Evolutionary conservation across 1,140 invertebrate species (phyloP), one percentile per base, ranked within the genome.

Genomic region (Phortica variegata): DNA sequence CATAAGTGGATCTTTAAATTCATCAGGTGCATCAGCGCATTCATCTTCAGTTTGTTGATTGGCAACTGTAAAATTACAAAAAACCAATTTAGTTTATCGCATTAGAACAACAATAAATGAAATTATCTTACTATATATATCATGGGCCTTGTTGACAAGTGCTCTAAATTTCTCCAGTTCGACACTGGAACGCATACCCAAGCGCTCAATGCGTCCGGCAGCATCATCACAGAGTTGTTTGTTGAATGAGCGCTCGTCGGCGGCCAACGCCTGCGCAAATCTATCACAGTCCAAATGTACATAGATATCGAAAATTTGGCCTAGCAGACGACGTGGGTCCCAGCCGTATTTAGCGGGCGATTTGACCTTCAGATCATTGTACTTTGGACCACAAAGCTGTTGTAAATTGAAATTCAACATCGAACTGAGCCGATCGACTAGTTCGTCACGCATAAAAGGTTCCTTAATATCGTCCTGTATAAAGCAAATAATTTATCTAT

Each of bases 341-440:
- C 95, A 99, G 2, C 92, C 91, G 75, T 97, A 98, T 72, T 95
- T 95, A 47, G 93, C 89, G 2, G 93, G 91, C 60, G 91, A 90
- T 40, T 87, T 85, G n/a, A 98, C 95, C 82, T 97, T 98, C 21
- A 99, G 81, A 79, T 97, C 94, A 75, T 94, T 95, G 79, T 94
- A 98, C 77, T 98, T 98, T 20, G 93, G 88, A 3, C 96, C 95
- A 75, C 93, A 96, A n/a, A 98, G 80, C 75, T 99, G 93, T 72
- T 94, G 89, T 31, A 98, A 79, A 79, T 97, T 97, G 77, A 96
- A 97, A 78, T 98, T 98, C 40, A 99, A 81, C 96, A 99, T 98
- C 37, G 94, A 93, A 45, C 95, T 93, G 12, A 99, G 82, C 33
- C 95, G 82, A 65, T 93, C 91, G 13, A 93, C 93, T 36, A 99